Percentiles rank a stretch among this genome's conserved stretches.
phyloP scores from a whole-genome alignment of 37 sponge, comb jelly and placozoan genomes.

The Halisarca cf. caerulea region DNA sequence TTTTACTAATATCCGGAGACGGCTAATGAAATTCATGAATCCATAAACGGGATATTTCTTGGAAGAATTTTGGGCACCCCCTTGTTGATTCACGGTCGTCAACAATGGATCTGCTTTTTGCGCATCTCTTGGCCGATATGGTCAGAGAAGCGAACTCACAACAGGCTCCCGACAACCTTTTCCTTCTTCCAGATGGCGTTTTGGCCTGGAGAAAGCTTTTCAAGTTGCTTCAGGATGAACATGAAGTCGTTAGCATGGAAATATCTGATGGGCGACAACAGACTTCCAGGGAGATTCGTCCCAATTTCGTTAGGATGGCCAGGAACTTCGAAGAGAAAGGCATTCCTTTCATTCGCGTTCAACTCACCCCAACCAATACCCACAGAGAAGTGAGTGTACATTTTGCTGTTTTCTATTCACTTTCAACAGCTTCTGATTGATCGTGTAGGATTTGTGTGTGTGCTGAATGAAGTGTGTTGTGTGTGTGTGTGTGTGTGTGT shows the following conservation, averaged over 20 bases:
- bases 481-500: too few relatives aligned
- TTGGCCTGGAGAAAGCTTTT: background rate
- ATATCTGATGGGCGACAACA: background rate
- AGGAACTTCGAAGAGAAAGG: constrained; percentile 11
- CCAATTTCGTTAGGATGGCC: constrained; percentile 8
- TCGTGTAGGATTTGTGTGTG: too few relatives aligned
- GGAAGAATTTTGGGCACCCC: constrained; percentile 3
- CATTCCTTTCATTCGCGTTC: constrained; percentile 22
- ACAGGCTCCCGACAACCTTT: constrained; percentile 16
- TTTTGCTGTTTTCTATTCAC: too few relatives aligned
- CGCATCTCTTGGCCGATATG: constrained; percentile 2
- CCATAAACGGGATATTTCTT: background rate
- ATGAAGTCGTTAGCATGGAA: constrained; percentile 12
- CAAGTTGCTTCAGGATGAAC: constrained; percentile 17
- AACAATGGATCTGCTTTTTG: constrained; percentile 3
- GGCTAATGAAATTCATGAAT: background rate
- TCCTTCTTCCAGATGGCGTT: constrained; percentile 5
- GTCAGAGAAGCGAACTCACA: background rate
- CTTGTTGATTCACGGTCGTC: background rate
- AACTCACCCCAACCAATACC: background rate
- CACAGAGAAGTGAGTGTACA: background rate
- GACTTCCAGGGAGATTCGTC: constrained; percentile 3
- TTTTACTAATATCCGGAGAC: background rate
- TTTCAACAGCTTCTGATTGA: too few relatives aligned
- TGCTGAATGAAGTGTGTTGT: too few relatives aligned